These are phyloP conservation scores for Sebastes kiyomatsui DNA, from an alignment of 2,797 vertebrate genomes.

Conservation along the genomic window DNA sequence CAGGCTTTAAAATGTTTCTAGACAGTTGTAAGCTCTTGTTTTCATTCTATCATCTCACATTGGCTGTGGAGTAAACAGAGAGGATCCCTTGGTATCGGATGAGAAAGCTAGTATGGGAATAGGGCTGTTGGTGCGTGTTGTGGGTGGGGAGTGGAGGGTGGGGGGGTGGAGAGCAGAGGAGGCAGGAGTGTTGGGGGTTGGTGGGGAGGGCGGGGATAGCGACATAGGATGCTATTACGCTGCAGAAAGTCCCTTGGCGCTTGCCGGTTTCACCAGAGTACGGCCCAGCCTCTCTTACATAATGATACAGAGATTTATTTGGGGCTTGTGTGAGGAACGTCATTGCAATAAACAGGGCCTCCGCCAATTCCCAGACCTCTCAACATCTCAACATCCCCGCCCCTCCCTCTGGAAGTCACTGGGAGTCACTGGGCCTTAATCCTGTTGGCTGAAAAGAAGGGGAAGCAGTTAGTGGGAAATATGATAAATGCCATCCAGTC, in stretches of 20 bases:
- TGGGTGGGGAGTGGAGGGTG: not conserved
- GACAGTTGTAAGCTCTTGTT: not conserved
- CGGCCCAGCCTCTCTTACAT: slow-evolving; percentile 51
- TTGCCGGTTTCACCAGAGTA: slow-evolving; percentile 34
- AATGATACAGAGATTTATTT: slow-evolving; percentile 71
- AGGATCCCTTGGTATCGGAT: not conserved
- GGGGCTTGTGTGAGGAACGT: slow-evolving; percentile 67
- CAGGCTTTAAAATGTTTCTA: not conserved
- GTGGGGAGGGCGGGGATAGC: slow-evolving; percentile 8
- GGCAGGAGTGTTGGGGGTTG: too few species aligned
- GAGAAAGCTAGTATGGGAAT: slow-evolving; percentile 15
- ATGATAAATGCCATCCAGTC: slow-evolving; percentile 31
- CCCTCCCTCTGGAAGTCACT: slow-evolving; percentile 22
- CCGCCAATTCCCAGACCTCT: slow-evolving; percentile 38
- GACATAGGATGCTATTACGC: slow-evolving; percentile 55
- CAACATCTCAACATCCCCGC: slow-evolving; percentile 12
- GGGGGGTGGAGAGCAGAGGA: not conserved
- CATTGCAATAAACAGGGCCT: slow-evolving; percentile 67
- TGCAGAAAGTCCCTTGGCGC: slow-evolving; percentile 47
- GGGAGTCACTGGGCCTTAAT: slow-evolving; percentile 18
- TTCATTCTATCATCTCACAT: not conserved
- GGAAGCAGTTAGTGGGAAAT: slow-evolving; percentile 32
- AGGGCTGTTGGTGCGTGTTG: not conserved
- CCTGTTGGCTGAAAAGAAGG: slow-evolving; percentile 10
- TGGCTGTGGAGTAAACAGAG: slow-evolving; percentile 28